Percentiles rank a stretch among this genome's conserved stretches.
Evolutionary conservation across 2,888 invertebrate species (phyloP).

Genomic region (Tetheella fluctuosa): DNA sequence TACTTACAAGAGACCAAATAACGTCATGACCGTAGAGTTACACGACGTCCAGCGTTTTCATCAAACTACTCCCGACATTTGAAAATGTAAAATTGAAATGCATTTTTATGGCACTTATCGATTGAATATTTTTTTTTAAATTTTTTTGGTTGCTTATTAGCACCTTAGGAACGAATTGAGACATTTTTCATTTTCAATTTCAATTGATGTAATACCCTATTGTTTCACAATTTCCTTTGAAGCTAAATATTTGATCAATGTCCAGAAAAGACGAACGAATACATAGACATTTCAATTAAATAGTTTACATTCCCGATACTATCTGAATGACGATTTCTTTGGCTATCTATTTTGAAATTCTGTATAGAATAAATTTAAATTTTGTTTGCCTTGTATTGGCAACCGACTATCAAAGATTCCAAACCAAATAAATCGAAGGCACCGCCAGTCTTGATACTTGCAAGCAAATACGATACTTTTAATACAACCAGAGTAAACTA

Average conservation of each 20-base stretch:
- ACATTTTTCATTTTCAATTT: too few species aligned
- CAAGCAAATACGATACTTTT: conserved; percentile 26
- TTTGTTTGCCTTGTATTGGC: conserved; percentile 20
- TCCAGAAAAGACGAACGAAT: not conserved
- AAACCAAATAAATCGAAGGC: conserved; percentile 20
- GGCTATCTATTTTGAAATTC: conserved; percentile 15
- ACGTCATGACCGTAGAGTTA: too few species aligned
- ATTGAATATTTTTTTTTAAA: too few species aligned
- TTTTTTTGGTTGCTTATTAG: too few species aligned
- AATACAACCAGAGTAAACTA: conserved; percentile 26
- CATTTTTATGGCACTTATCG: too few species aligned
- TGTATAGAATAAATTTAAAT: conserved; percentile 32
- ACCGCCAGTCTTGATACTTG: conserved; percentile 5
- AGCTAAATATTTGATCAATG: not conserved
- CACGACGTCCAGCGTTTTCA: too few species aligned
- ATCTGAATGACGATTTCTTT: not conserved
- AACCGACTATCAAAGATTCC: conserved; percentile 15
- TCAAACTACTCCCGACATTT: too few species aligned
- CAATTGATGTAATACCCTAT: too few species aligned
- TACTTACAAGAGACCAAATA: too few species aligned
- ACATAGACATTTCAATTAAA: not conserved
- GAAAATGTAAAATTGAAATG: too few species aligned
- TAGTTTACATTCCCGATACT: not conserved
- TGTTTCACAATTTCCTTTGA: not conserved
- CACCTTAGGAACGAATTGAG: too few species aligned